These are phyloP conservation scores for Noctua comes DNA, from an alignment of 2,888 invertebrate genomes.

Conservation along the genomic window DNA sequence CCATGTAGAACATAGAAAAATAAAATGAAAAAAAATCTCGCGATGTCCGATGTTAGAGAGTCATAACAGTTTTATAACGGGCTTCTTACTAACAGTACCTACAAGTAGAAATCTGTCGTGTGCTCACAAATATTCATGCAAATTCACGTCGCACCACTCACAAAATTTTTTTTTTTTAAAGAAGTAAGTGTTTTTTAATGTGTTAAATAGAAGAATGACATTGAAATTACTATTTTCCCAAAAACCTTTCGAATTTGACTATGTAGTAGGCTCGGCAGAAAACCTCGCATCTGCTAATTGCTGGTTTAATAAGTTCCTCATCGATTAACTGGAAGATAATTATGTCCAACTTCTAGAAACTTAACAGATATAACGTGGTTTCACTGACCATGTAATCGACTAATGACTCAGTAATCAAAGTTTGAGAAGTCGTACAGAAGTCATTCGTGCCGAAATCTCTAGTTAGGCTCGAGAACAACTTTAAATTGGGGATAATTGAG, in stretches of 20 bases:
- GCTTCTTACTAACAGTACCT: neutral
- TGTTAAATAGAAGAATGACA: neutral
- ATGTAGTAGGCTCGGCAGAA: neutral
- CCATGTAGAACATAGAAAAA: neutral
- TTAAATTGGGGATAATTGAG: slow-evolving; percentile 57
- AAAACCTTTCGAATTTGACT: neutral
- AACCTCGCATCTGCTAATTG: neutral
- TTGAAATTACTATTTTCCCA: neutral
- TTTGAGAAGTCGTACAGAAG: slow-evolving; percentile 44
- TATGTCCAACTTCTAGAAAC: neutral
- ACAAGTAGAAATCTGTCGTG: neutral
- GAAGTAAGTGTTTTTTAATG: neutral
- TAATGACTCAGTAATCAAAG: slow-evolving; percentile 43
- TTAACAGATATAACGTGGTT: neutral
- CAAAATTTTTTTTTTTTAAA: too few species aligned
- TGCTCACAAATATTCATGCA: neutral
- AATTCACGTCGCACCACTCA: neutral
- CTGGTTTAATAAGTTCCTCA: neutral
- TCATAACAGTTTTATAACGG: neutral
- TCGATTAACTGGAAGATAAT: neutral
- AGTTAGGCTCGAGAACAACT: slow-evolving; percentile 40
- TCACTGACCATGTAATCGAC: slow-evolving; percentile 34
- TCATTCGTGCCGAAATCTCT: slow-evolving; percentile 24
- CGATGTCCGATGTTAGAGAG: neutral
- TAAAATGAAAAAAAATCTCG: neutral